These are phyloP conservation scores for Terebella lapidaria DNA, from an alignment of 2,888 invertebrate genomes.

Conservation along the genomic window DNA sequence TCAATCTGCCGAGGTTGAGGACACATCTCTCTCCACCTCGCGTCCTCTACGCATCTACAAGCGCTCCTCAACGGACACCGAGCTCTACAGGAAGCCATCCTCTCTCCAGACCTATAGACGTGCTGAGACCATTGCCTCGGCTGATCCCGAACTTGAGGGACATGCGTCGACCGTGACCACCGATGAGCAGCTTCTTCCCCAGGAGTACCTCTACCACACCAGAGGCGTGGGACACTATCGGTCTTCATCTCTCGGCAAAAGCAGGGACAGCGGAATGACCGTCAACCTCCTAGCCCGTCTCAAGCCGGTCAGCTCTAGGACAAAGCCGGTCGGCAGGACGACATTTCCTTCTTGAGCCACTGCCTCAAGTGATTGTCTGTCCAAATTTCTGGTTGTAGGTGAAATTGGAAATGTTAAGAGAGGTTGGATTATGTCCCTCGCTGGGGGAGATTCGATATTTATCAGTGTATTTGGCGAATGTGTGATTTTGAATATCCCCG, in stretches of 20 bases:
- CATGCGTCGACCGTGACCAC: neutral
- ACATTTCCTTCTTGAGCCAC: no score
- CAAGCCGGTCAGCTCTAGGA: slow-evolving; percentile 2
- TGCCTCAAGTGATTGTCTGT: no score
- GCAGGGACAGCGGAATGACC: neutral
- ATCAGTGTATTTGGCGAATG: no score
- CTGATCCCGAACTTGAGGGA: neutral
- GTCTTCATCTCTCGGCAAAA: neutral
- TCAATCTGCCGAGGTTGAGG: neutral
- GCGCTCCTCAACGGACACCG: slow-evolving; percentile 14
- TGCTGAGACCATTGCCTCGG: slow-evolving; percentile 1
- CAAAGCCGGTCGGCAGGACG: no score
- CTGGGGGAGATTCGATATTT: no score
- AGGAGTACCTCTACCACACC: slow-evolving; percentile 3
- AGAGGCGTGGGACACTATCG: neutral
- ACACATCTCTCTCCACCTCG: slow-evolving; percentile 6
- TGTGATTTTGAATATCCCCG: no score
- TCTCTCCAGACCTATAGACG: neutral
- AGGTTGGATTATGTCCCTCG: no score
- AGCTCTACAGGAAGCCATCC: slow-evolving; percentile 4
- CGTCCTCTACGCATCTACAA: slow-evolving; percentile 13
- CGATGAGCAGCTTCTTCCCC: neutral
- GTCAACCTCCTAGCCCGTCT: neutral
- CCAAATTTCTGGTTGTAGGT: no score
- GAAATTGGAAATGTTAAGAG: no score